Conservation (phyloP, 1,140 invertebrate species). For the Nephila pilipes region DNA sequence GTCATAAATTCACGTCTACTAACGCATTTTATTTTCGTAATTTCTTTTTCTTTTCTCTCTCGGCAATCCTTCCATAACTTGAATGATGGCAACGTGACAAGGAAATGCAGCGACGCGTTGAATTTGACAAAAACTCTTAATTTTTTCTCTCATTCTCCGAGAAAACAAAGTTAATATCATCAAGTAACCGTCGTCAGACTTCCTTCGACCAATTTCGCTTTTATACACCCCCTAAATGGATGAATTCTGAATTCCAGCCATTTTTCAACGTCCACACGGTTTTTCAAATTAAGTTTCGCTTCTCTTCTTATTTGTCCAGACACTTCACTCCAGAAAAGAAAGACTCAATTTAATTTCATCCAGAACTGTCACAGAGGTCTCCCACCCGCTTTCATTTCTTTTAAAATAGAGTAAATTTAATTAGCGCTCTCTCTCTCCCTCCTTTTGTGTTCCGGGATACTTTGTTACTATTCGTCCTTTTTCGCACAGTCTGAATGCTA, state of each 20-base stretch:
- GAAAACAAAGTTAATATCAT: background rate
- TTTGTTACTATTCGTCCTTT: background rate
- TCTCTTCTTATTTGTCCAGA: conserved; percentile 37
- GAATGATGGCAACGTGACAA: too few species aligned
- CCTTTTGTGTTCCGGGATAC: conserved; percentile 4
- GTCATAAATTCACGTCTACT: too few species aligned
- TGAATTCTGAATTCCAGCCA: conserved; percentile 1
- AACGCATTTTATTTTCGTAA: too few species aligned
- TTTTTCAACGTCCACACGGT: conserved; percentile 29
- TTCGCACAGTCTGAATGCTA: background rate
- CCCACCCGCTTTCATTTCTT: background rate
- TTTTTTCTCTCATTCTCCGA: background rate
- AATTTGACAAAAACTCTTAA: background rate
- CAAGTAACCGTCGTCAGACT: background rate
- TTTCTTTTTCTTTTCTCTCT: too few species aligned
- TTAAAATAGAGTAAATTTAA: conserved; percentile 38
- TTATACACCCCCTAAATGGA: conserved; percentile 6
- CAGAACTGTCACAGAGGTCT: background rate
- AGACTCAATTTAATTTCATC: conserved; percentile 43
- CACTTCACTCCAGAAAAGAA: conserved; percentile 5
- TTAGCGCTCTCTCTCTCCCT: background rate
- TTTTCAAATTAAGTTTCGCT: conserved; percentile 37
- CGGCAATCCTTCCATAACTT: too few species aligned
- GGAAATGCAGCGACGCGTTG: too few species aligned
- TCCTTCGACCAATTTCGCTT: background rate